Conservation (phyloP, 2,888 invertebrate species). For the Lasiommata megera region DNA sequence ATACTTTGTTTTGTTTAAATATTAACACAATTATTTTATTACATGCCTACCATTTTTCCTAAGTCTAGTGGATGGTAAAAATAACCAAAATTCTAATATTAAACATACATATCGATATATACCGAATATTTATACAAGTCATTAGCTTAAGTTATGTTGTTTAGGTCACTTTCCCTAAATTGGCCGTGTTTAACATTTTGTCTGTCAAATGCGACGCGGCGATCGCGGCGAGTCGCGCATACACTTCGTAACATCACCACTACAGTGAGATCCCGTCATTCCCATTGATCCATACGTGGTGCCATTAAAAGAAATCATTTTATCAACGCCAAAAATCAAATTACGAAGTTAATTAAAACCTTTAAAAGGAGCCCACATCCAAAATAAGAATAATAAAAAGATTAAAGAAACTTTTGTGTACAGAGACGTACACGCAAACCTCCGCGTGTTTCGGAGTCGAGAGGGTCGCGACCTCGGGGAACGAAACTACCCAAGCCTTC, state of each 20-base stretch:
- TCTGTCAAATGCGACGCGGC: constrained; percentile 67
- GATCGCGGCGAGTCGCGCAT: constrained; percentile 32
- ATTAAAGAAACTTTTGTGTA: constrained; percentile 50
- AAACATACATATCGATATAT: constrained; percentile 81
- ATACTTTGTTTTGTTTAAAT: constrained; percentile 75
- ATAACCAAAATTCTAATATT: constrained; percentile 81
- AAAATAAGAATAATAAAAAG: constrained; percentile 64
- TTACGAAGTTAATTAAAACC: constrained; percentile 46
- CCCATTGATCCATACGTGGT: constrained; percentile 43
- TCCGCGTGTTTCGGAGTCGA: constrained; percentile 26
- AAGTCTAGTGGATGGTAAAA: constrained; percentile 78
- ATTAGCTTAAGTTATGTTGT: constrained; percentile 80
- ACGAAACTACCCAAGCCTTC: constrained; percentile 36
- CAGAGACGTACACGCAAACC: constrained; percentile 48
- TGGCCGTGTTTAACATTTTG: constrained; percentile 67
- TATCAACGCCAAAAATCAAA: constrained; percentile 40
- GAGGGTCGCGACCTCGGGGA: constrained; percentile 41
- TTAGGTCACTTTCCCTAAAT: constrained; percentile 78
- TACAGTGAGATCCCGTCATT: constrained; percentile 46
- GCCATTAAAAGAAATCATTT: constrained; percentile 74
- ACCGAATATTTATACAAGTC: constrained; percentile 81
- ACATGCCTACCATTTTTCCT: constrained; percentile 77
- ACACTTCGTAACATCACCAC: constrained; percentile 35
- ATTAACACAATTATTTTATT: constrained; percentile 78
- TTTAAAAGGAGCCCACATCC: constrained; percentile 76